These are phyloP conservation scores for Pseudomyrmex dendroicus DNA, from an alignment of 1,140 invertebrate genomes.

Conservation along the genomic window DNA sequence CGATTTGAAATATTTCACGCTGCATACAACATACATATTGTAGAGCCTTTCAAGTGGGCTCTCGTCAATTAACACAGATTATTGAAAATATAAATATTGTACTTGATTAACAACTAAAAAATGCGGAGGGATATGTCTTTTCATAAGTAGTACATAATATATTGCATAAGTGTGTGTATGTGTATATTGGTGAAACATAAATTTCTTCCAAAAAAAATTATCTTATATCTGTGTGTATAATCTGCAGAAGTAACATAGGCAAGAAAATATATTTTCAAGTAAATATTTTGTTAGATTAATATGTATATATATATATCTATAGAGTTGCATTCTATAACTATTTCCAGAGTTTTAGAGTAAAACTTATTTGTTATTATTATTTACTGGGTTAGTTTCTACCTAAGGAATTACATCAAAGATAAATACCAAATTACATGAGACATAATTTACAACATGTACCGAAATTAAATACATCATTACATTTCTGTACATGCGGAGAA, in stretches of 20 bases:
- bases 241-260: neutral
- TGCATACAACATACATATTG: neutral
- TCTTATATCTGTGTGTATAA: neutral
- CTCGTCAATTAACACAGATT: neutral
- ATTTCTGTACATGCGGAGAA: constrained; percentile 9
- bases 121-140: constrained; percentile 13
- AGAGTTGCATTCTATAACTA: neutral
- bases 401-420: constrained; percentile 3
- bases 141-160: constrained; percentile 3
- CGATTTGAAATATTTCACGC: neutral
- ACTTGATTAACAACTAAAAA: constrained; percentile 16
- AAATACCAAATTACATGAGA: constrained; percentile 12
- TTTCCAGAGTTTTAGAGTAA: constrained; percentile 4
- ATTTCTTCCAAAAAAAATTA: neutral
- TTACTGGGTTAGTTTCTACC: neutral
- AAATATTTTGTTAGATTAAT: constrained; percentile 27
- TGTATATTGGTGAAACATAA: neutral
- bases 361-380: neutral
- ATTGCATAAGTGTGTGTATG: neutral
- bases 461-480: constrained; percentile 38
- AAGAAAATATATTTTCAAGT: constrained; percentile 14
- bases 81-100: constrained; percentile 36
- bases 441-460: constrained; percentile 21
- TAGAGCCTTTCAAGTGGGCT: too few species aligned
- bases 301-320: neutral